Evolutionary conservation across 1,140 invertebrate genomes (phyloP), one percentile per base, ranked within the genome.

Genomic region (Heliconius eleuchia): DNA sequence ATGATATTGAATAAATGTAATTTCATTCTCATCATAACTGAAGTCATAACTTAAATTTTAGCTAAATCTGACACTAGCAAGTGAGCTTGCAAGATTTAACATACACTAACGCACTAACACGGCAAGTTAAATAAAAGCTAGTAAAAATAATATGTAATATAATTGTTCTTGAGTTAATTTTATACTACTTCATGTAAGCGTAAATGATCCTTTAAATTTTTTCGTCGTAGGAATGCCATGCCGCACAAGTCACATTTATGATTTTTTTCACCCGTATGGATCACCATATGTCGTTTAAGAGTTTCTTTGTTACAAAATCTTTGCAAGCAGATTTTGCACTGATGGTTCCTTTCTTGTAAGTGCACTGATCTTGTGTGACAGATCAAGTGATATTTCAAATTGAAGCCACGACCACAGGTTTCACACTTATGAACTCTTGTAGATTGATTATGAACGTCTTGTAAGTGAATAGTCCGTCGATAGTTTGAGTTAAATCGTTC

Each of bases 251-350:
- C 95, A 85, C 97, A 97, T 0, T 96, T 95, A 82, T 96, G 96
- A 16, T 97, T 97, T 74, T 97, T 97, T 81, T 97, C 96, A 0
- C 96, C 97, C 0, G 96, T 96, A 82, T 97, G 97, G 27, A 95
- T 94, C 5, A 95, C 94, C 83, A 95, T 94, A 73, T 95, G 95
- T 60, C 95, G 87, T 75, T 91, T 92, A 55, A 93, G 77, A 0
- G 91, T 90, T 52, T 93, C 89, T 77, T 95, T 95, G 34, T 95
- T 89, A 70, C 93, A 95, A 83, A 95, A 95, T 82, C 93, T 91
- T 79, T 95, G 94, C 2, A 92, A 87, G 30, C 93, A 94, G 0
- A 92, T 74, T 60, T 92, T 90, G 75, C 93, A 94, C 77, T 92
- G 90, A 71, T 94, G 92, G 71, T 94, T 94, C 78, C 91, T 84